Percentiles rank a stretch among this genome's conserved stretches.
phyloP scores from a whole-genome alignment of 2,113 vertebrate species.

The Paramormyrops kingsleyae region DNA sequence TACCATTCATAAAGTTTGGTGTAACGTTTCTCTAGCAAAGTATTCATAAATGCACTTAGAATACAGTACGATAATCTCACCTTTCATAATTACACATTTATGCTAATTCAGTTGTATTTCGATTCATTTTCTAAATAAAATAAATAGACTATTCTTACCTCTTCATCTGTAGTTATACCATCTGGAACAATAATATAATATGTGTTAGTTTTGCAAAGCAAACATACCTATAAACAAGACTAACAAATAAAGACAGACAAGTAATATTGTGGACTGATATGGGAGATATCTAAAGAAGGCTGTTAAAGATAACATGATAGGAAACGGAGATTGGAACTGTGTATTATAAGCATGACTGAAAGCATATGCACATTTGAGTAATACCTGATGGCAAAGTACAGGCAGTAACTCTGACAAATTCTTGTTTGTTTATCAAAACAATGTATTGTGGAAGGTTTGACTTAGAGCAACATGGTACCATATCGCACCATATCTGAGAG shows the following conservation, averaged over 20 bases:
- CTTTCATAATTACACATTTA: not conserved
- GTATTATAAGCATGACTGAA: not conserved
- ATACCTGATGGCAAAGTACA: not conserved
- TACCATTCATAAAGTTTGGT: not conserved
- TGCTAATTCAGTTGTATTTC: not conserved
- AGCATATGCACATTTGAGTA: not conserved
- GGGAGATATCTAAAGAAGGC: not conserved
- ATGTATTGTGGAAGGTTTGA: not conserved
- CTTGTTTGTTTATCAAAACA: not conserved
- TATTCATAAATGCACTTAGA: not conserved
- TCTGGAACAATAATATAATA: constrained; percentile 21
- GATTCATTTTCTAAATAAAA: not conserved
- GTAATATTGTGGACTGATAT: not conserved
- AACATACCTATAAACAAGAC: not conserved
- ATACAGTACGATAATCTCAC: not conserved
- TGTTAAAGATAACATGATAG: not conserved
- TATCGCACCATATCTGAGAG: not conserved
- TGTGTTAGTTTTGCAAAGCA: not conserved
- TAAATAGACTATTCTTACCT: constrained; percentile 23
- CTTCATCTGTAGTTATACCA: not conserved
- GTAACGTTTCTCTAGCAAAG: not conserved
- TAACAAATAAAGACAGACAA: not conserved
- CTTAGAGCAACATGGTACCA: not conserved
- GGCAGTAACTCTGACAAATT: not conserved
- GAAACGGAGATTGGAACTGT: not conserved